Evolutionary conservation across 2,113 vertebrate species (phyloP), one percentile per base, ranked within the genome.

Genomic region (Ctenodactylus gundi): DNA sequence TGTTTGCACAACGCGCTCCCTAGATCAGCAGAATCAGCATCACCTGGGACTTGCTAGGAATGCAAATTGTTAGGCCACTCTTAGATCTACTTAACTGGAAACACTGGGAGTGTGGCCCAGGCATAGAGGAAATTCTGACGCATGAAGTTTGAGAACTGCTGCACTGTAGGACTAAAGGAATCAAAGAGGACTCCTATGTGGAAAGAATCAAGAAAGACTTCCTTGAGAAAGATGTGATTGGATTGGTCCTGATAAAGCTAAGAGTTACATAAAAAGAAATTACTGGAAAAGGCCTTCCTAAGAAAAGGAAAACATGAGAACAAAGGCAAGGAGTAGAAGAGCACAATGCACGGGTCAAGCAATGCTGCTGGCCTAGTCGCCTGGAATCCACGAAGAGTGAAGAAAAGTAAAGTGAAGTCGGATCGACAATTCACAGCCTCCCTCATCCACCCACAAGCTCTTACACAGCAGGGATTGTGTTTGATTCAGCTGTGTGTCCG

Each of bases 401-500:
- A 86, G 46, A 17, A 41, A 88, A 70, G 55, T 34, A 76, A 91
- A 91, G 21, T 31, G 77, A 90, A 70, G 87, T 75, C 36, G 58
- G 25, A 78, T 57, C 51, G 81, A 88, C 82, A 90, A 29, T 80
- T 34, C 31, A n/a, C 0, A 1, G 77, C 57, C 41, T 88, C 57
- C 87, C n/a, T 53, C 55, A 23, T 36, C 23, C 12, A 49, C 31
- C 58, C 21, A 13, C 17, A 87, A 82, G 57, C 12, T 70, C 57
- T 51, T 75, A 64, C 53, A 68, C 13, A 64, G 46, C 20, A 78
- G 29, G 36, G 21, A 68, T 67, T 89, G 39, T 82, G 67, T 88
- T 81, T 90, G 89, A 94, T 82, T 96, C 86, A 87, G 76, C 41
- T 94, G 65, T 80, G 65, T 86, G 55, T 89, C 36, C 72, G 72